Evolutionary conservation across 2,113 vertebrate species (phyloP), one percentile per base, ranked within the genome.

Genomic region (Callopanchax toddi): DNA sequence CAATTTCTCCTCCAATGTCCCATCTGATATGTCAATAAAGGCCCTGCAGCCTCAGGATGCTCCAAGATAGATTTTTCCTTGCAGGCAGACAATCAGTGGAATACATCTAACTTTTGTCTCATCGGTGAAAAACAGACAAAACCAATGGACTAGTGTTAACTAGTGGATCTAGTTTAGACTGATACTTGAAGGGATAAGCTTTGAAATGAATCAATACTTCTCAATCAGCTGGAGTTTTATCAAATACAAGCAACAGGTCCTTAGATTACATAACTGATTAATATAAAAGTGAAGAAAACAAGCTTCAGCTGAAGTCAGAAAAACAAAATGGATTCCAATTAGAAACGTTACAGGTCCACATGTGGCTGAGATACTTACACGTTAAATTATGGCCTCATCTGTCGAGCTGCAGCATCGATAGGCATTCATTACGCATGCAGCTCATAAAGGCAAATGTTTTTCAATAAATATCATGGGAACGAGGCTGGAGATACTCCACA

Each of bases 1-100:
- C 92, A 91, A 89, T 95, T 93, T 93, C 86, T 87, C 86, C 87
- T 76, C 88, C 89, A 88, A 88, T 87, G 84, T 91, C 90, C 89
- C 85, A 84, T 89, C 85, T 89, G 89, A 91, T 92, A 90, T 86
- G 89, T 92, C 91, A 92, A 91, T 91, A 93, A 92, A 86, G 66
- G 66, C 86, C 87, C 83, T 58, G 84, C 86, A 76, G 86, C 84
- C 67, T 53, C 80, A 82, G 89, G 85, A 91, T 87, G 88, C 83
- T 78, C 60, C 17, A 45, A 81, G 79, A 92, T 92, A 80, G 88
- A 91, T 91, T 92, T 86, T 88, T 76, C 88, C 86, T 83, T 59
- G 69, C 83, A 85, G 87, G 68, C 61, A 89, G 74, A 87, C 87
- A 90, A 89, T 89, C 87, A 89, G 82, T 82, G 74, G 79, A 90